Evolutionary conservation across 2,888 invertebrate genomes (phyloP), one percentile per base, ranked within the genome.

Genomic region (Hypena proboscidalis): DNA sequence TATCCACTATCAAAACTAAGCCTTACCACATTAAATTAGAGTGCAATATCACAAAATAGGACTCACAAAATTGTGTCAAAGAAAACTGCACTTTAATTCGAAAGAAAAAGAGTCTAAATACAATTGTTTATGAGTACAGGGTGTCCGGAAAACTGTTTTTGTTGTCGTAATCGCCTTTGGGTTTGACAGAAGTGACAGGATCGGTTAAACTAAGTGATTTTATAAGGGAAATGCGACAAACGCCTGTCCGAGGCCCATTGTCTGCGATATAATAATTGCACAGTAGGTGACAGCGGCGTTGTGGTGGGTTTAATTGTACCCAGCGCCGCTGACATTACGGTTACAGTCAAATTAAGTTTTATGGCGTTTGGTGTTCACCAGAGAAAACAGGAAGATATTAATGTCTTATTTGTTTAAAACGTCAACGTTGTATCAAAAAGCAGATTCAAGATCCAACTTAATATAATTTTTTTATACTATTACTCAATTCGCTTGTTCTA

Each of bases 151-250:
- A 65, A 74, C 67, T 63, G 70, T 73, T 69, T 67, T 64, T 60
- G 71, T 64, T 67, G 70, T 66, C 67, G 65, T 64, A 70, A 74
- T 74, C 68, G 66, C 62, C 52, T 61, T 47, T 61, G 66, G 66
- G 55, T 55, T 29, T 52, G 72, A 66, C 64, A 64, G 72, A 70
- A 64, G 68, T 76, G 76, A 79, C 75, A 73, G 70, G 64, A 67
- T 70, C 61, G 73, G 77, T 76, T 78, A 77, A 69, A 70, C 77
- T 79, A 77, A 77, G 74, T 80, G 76, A 77, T 77, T 79, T 72
- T 70, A 72, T 67, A 72, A 74, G 72, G 74, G 79, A 70, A 67
- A 51, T 52, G 42, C 38, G 52, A 53, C 61, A 47, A 61, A 57
- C 59, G 68, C 67, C 32, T 29, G 58, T 58, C 55, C 62, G 52